These are phyloP conservation scores for Lamellibrachia luymesi DNA, from an alignment of 1,140 invertebrate species.

Conservation along the genomic window DNA sequence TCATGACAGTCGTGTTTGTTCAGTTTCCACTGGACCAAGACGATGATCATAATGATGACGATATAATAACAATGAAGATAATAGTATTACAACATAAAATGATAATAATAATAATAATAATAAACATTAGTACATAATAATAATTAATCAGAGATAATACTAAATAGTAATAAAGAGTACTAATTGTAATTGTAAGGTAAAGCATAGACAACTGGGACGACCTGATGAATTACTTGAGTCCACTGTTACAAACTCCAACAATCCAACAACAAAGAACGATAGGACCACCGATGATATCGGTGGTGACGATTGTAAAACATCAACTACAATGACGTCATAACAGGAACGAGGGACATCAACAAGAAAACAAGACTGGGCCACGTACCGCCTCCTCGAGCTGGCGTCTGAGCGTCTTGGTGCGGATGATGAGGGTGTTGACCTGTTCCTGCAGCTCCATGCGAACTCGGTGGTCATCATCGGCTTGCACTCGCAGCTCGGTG, in stretches of 20 bases:
- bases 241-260: neutral
- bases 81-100: neutral
- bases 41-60: neutral
- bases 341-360: neutral
- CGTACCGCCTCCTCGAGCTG: constrained; percentile 57
- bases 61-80: neutral
- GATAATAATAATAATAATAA: neutral
- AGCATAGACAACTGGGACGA: neutral
- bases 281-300: neutral
- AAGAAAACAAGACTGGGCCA: constrained; percentile 22
- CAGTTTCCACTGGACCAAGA: neutral
- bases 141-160: neutral
- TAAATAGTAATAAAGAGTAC: neutral
- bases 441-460: constrained; percentile 48
- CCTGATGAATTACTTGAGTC: neutral
- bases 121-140: neutral
- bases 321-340: neutral
- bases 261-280: neutral
- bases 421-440: constrained; percentile 48
- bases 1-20: neutral
- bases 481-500: constrained; percentile 44
- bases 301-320: neutral
- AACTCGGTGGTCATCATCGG: constrained; percentile 51
- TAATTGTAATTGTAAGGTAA: neutral
- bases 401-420: constrained; percentile 54